Percentiles rank a stretch among this genome's conserved stretches.
Conservation (phyloP, 1,140 invertebrate genomes). For the Glomeris maerens region DNA sequence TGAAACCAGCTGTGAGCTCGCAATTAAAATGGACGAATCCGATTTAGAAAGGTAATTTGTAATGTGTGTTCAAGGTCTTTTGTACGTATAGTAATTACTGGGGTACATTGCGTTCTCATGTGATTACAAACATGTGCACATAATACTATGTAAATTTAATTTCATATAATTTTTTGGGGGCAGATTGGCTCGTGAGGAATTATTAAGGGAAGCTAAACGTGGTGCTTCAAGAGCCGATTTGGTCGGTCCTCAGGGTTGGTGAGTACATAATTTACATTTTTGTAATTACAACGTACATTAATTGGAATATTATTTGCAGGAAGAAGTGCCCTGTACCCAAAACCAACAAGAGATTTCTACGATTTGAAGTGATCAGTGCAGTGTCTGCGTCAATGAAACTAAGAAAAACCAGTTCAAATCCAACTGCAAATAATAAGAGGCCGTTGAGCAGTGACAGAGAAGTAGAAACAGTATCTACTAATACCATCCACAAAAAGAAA, state of each 20-base stretch:
- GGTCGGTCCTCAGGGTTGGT: constrained; percentile 27
- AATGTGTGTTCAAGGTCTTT: neutral
- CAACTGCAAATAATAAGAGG: neutral
- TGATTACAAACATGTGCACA: no score
- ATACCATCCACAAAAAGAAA: no score
- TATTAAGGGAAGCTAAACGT: constrained; percentile 27
- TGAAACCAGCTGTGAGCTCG: no score
- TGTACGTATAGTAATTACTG: neutral
- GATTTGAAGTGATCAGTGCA: no score
- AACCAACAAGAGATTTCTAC: constrained; percentile 28
- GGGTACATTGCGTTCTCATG: no score
- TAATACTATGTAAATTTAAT: no score
- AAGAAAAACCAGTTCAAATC: neutral
- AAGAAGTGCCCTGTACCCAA: constrained; percentile 22
- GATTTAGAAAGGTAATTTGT: neutral
- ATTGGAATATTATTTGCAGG: constrained; percentile 18
- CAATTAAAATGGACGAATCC: neutral
- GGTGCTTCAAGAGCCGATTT: constrained; percentile 26
- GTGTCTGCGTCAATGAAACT: neutral
- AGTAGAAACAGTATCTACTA: neutral
- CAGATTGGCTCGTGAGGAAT: constrained; percentile 28
- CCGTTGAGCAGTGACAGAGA: neutral
- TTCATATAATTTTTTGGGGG: constrained; percentile 12
- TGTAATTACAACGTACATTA: neutral
- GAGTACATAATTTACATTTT: constrained; percentile 3